Evolutionary conservation across 2,888 invertebrate genomes (phyloP).

Genomic region (Sthenelais limicola): DNA sequence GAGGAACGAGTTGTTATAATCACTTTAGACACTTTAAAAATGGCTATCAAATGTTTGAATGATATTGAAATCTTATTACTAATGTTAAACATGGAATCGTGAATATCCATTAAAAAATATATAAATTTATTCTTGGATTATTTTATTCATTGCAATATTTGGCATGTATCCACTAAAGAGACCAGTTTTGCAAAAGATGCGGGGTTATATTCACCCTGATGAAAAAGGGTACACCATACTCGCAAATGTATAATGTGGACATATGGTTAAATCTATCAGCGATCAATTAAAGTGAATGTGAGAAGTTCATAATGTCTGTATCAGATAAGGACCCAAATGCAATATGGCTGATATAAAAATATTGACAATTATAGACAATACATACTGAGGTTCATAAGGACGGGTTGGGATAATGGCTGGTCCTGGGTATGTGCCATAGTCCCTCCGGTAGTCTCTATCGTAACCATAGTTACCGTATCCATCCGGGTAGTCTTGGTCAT

Average conservation of each 20-base stretch:
- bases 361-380: neutral
- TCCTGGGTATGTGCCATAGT: constrained; percentile 40
- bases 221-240: neutral
- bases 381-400: constrained; percentile 8
- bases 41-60: too few relatives aligned
- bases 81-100: too few relatives aligned
- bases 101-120: too few relatives aligned
- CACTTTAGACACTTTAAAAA: too few relatives aligned
- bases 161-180: too few relatives aligned
- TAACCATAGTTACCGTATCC: constrained; percentile 39
- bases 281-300: too few relatives aligned
- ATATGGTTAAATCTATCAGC: neutral
- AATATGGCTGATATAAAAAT: too few relatives aligned
- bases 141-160: neutral
- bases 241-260: neutral
- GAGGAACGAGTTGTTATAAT: too few relatives aligned
- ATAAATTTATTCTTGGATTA: neutral
- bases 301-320: too few relatives aligned
- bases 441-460: constrained; percentile 29
- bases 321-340: too few relatives aligned
- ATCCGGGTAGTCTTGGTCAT: constrained; percentile 37
- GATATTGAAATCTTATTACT: too few relatives aligned
- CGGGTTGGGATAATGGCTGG: constrained; percentile 12
- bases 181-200: too few relatives aligned
- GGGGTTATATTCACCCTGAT: neutral